These are phyloP conservation scores for Epinephelus malabaricus DNA, from an alignment of 2,797 vertebrate species.

Conservation along the genomic window DNA sequence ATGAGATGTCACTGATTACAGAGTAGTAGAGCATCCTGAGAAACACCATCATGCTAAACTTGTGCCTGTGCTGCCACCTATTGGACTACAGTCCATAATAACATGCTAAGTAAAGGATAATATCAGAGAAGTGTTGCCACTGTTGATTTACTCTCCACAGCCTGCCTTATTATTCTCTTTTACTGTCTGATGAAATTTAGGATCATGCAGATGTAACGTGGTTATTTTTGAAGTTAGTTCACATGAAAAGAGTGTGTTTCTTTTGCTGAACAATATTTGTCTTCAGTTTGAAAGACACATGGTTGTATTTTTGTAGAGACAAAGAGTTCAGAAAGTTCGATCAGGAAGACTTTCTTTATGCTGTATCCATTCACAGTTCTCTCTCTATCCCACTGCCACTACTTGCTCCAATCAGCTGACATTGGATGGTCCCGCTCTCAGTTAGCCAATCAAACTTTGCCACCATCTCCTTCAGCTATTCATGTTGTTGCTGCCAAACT, in stretches of 20 bases:
- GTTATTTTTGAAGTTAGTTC: too few relatives aligned
- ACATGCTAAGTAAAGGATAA: background rate
- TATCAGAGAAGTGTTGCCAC: background rate
- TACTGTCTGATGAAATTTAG: background rate
- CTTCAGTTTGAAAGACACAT: background rate
- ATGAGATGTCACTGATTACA: background rate
- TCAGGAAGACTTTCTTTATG: too few relatives aligned
- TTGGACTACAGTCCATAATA: constrained; percentile 5
- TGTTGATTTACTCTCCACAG: too few relatives aligned
- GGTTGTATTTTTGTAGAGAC: too few relatives aligned
- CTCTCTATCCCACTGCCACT: too few relatives aligned
- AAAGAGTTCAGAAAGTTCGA: too few relatives aligned
- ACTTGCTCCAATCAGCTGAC: too few relatives aligned
- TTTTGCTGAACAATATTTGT: background rate
- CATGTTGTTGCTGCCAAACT: too few relatives aligned
- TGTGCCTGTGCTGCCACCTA: constrained; percentile 64
- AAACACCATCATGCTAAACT: background rate
- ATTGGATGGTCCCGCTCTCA: too few relatives aligned
- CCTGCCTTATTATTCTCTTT: background rate
- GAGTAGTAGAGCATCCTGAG: background rate
- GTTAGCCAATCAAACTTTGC: too few relatives aligned
- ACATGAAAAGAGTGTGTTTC: background rate
- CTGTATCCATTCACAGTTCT: too few relatives aligned
- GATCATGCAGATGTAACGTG: background rate
- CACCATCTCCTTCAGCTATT: too few relatives aligned